Base-by-base conservation (phyloP, 2,797 vertebrate species). In the Spondyliosoma cantharus region DNA sequence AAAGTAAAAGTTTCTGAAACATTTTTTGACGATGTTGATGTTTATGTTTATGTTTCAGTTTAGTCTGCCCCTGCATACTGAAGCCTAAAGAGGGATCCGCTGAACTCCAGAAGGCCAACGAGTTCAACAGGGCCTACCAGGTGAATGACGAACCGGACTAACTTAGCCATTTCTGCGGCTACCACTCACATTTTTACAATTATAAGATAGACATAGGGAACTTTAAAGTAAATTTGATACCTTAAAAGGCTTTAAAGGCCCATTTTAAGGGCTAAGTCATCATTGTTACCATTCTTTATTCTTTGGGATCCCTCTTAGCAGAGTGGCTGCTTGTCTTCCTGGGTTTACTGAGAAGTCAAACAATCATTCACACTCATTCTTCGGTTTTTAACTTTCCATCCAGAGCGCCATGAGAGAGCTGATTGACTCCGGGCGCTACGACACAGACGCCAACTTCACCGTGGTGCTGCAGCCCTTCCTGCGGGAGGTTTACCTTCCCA, bases 381-480 rank as follows among this genome's bases (percentile, higher is more conserved):
- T 32, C 48, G 4, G 5, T 48, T 9, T 20, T 7, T 12, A 7
- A 69, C 3, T 75, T 65, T 71, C 53, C 11, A 25, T 63, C 43
- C 91, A 99, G 98, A 83, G 3, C 25, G 91, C 80, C 13, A 85
- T 95, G 89, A 92, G 53, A 20, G 78, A 94, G 20, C 90, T 99
- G 12, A 82, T 98, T 58, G 94, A 96, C 59, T 95, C 95, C 0
- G 96, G 97, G 14, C 94, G 91, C 8, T 99, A 98, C 0, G 96
- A 98, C 87, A 96, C 94, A 0, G 91, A 86, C 43, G 76, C 95
- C 7, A 94, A 97, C 89, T 99, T 99, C 93, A 95, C 96, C 0
- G 97, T 99, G 69, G 93, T 97, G 2, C 79, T 97, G 25, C 98
- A 99, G 90, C 96, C 97, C 2, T 97, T 98, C 86, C 87, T 97